A percentile compares a stretch with the other conserved stretches of the same genome.
Conservation (phyloP, 1,140 invertebrate genomes). For the Ips nitidus region DNA sequence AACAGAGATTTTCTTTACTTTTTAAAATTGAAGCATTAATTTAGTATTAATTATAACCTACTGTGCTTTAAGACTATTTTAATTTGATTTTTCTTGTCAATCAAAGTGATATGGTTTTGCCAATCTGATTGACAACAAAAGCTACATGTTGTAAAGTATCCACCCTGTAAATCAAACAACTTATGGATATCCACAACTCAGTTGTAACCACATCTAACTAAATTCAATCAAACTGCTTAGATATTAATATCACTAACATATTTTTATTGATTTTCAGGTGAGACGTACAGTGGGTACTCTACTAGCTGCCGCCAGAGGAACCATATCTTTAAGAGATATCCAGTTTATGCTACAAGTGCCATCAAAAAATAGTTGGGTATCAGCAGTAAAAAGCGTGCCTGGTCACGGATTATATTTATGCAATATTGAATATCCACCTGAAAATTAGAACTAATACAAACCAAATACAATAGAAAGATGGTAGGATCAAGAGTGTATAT, state of each 20-base stretch:
- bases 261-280: slow-evolving; percentile 58
- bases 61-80: no score
- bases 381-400: slow-evolving; percentile 55
- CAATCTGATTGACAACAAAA: no score
- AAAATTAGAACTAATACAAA: slow-evolving; percentile 54
- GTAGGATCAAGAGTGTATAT: slow-evolving; percentile 94
- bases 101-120: no score
- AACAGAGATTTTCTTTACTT: no score
- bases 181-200: neutral
- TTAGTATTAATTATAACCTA: no score
- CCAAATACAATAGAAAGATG: slow-evolving; percentile 59
- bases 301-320: slow-evolving; percentile 59
- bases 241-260: slow-evolving; percentile 3
- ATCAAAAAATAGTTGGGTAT: slow-evolving; percentile 66
- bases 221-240: neutral
- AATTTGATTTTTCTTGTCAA: no score
- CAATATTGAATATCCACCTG: slow-evolving; percentile 65
- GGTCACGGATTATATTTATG: slow-evolving; percentile 69
- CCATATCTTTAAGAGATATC: slow-evolving; percentile 62
- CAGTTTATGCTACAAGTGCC: slow-evolving; percentile 74
- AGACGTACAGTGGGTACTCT: slow-evolving; percentile 70
- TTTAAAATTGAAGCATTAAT: no score
- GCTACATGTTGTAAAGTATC: no score
- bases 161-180: no score
- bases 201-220: neutral